Percentiles rank a stretch among this genome's conserved stretches.
phyloP scores from a whole-genome alignment of 2,113 vertebrate genomes.

The Trogon surrucura region DNA sequence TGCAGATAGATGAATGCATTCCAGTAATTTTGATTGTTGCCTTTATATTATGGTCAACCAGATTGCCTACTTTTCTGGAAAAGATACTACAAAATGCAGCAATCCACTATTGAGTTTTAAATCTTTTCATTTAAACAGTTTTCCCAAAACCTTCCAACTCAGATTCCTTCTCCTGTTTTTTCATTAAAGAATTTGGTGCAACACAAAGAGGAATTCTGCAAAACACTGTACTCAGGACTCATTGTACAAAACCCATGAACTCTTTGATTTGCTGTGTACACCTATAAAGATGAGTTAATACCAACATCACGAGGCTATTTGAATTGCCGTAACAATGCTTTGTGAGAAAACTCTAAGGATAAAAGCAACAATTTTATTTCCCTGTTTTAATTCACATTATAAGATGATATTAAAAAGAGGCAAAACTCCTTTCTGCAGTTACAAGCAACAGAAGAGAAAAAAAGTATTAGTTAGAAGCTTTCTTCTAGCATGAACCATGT shows the following conservation, averaged over 20 bases:
- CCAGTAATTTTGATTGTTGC: neutral
- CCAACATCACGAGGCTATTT: neutral
- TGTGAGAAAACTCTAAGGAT: neutral
- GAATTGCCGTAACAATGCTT: neutral
- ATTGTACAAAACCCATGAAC: neutral
- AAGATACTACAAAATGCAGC: neutral
- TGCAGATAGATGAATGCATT: neutral
- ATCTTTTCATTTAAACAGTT: neutral
- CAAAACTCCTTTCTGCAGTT: neutral
- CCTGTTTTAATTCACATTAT: neutral
- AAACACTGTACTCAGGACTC: neutral
- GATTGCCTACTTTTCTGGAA: neutral
- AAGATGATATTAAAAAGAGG: neutral
- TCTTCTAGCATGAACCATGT: neutral
- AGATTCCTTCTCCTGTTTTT: neutral
- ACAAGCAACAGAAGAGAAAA: neutral
- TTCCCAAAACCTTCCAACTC: slow-evolving; percentile 11
- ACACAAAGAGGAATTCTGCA: neutral
- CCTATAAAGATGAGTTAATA: neutral
- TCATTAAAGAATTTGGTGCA: neutral
- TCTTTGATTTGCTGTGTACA: neutral
- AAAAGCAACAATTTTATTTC: neutral
- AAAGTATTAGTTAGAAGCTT: neutral
- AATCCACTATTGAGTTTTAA: neutral
- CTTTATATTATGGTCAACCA: neutral